Conservation (phyloP, 2,797 vertebrate species). For the Anabas testudineus region DNA sequence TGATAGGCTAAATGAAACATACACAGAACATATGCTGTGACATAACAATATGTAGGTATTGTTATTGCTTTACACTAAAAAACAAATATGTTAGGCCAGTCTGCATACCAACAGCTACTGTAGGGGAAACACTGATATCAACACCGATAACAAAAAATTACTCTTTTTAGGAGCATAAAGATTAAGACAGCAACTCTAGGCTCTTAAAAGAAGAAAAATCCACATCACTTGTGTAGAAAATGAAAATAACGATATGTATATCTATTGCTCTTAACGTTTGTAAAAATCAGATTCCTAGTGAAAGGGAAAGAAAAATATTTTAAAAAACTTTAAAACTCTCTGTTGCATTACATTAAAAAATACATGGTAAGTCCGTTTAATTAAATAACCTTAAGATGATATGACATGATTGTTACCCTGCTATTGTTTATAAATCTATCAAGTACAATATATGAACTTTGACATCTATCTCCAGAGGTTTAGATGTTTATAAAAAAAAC, state of each 20-base stretch:
- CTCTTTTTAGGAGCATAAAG: slow-evolving; percentile 16
- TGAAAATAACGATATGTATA: not conserved
- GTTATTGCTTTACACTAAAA: not conserved
- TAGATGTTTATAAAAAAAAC: not conserved
- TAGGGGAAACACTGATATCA: slow-evolving; percentile 48
- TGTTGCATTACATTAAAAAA: not conserved
- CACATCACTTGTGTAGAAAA: not conserved
- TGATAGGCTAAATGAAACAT: no score
- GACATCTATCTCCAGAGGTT: not conserved
- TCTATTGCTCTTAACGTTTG: not conserved
- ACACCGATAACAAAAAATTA: slow-evolving; percentile 21
- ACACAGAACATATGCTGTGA: not conserved
- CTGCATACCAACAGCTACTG: not conserved
- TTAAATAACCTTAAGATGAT: not conserved
- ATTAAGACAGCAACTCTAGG: slow-evolving; percentile 14
- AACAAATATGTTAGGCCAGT: not conserved
- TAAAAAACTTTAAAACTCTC: no score
- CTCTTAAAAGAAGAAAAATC: not conserved
- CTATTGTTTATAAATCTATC: not conserved
- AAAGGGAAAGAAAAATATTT: not conserved
- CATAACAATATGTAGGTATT: not conserved
- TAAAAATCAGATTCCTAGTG: not conserved
- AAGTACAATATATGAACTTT: not conserved
- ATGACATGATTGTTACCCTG: not conserved
- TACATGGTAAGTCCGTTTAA: not conserved